Conservation (phyloP, 1,140 invertebrate genomes). For the Sminthurinus signatus region DNA sequence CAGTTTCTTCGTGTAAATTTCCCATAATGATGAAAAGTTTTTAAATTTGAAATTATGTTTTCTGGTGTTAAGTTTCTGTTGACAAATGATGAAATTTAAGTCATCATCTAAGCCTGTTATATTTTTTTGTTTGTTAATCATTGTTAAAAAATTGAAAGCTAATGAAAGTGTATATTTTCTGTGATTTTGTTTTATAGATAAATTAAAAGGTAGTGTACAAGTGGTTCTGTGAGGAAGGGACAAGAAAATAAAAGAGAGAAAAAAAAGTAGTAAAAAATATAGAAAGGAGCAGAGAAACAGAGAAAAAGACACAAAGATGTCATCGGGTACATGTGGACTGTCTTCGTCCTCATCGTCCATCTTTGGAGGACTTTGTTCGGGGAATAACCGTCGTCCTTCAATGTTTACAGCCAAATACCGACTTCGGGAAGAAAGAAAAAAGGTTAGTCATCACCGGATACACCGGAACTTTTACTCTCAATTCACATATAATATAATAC, state of each 20-base stretch:
- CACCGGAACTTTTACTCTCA: no score
- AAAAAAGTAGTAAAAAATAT: background rate
- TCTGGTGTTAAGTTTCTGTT: no score
- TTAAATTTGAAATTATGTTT: no score
- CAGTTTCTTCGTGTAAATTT: no score
- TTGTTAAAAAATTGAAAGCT: no score
- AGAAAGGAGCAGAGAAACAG: conserved; percentile 3
- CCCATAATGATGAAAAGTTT: no score
- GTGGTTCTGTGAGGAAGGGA: background rate
- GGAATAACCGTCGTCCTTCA: conserved; percentile 52
- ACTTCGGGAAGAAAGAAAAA: conserved; percentile 64
- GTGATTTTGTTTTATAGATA: conserved; percentile 6
- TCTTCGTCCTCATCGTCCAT: conserved; percentile 34
- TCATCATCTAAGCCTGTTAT: no score
- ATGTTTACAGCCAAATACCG: conserved; percentile 80
- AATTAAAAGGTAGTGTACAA: background rate
- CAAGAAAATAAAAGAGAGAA: background rate
- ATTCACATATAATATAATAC: no score
- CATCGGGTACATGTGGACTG: conserved; percentile 12
- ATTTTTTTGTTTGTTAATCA: no score
- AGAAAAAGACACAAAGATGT: conserved; percentile 13
- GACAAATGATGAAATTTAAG: no score
- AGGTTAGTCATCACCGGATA: no score
- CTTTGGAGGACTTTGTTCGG: conserved; percentile 37
- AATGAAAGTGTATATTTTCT: background rate